Conservation (phyloP, 2,797 vertebrate species). For the Urocyon cinereoargenteus region DNA sequence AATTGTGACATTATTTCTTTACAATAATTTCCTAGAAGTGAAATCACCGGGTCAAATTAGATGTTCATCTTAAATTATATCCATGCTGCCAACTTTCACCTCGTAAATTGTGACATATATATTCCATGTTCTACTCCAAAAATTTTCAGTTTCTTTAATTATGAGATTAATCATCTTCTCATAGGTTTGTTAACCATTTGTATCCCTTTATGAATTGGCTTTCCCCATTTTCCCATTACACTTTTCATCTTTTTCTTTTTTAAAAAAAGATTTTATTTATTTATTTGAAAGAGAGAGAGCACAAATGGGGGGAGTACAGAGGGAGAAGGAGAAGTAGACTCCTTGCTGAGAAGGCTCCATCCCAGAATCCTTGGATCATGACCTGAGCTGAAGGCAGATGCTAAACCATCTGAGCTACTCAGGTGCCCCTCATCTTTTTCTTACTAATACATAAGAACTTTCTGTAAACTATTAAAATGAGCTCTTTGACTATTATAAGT, state of each 20-base stretch:
- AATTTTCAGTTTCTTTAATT: conserved; percentile 1
- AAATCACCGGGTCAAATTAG: neutral
- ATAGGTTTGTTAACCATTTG: neutral
- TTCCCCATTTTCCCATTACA: neutral
- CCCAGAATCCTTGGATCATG: too few species aligned
- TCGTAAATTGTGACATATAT: conserved; percentile 16
- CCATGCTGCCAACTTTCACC: neutral
- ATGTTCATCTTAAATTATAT: conserved; percentile 16
- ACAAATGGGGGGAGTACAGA: too few species aligned
- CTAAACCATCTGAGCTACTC: too few species aligned
- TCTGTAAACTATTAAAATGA: neutral
- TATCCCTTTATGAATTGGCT: neutral
- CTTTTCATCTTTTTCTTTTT: conserved; percentile 38
- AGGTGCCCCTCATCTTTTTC: neutral
- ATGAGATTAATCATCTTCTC: conserved; percentile 13
- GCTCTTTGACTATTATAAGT: neutral
- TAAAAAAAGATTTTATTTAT: too few species aligned
- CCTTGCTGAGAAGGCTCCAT: too few species aligned
- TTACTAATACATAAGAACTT: conserved; percentile 28
- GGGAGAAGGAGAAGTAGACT: too few species aligned
- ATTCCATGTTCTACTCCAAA: neutral
- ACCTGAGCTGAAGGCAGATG: too few species aligned
- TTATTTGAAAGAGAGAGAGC: too few species aligned
- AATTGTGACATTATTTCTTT: neutral
- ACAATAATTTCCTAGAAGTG: conserved; percentile 3